Evolutionary conservation across 2,888 invertebrate species (phyloP), one percentile per base, ranked within the genome.

Genomic region (Willowsia nigromaculata): DNA sequence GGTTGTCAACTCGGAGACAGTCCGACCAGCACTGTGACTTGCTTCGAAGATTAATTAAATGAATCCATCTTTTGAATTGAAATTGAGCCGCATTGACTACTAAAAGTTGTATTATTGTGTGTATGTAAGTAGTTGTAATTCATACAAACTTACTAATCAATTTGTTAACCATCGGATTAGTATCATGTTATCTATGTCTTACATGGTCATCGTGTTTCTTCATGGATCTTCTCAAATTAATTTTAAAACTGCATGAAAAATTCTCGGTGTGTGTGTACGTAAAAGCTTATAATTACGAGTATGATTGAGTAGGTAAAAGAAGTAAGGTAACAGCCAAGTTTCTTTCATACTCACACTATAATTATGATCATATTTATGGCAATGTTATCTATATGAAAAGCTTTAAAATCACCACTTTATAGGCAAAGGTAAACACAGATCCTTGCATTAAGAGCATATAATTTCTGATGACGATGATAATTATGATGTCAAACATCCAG

Each of bases 351-450:
- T 37, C 9, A 37, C 37, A 6, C 9, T 2, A 18, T 53, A 53
- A 1, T 2, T 6, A 53, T 53, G 30, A 62, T 30, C 59, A 62
- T 25, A 25, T 59, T n/a, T 53, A 53, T 53, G 1, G 2, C 6
- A 15, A 53, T 53, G 53, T 18, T 37, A 47, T 47, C 15, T 13
- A 47, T 27, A 25, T 59, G 25, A 59, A 59, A 59, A 62, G 30
- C 25, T 15, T 13, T 30, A 15, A 2, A 4, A 7, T 15, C 4
- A 59, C 30, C 15, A 25, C 27, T n/a, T 15, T 37, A 68, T 71
- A 71, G 1, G 37, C 15, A 56, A 80, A 80, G 56, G 80, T 81
- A 81, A 81, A 81, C 59, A 78, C 22, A 78, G 4, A 53, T n/a
- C 15, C 9, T 47, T 13, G 13, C 2, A 15, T 13, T 13, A 15